These are phyloP conservation scores for Struthidea cinerea DNA, from an alignment of 2,113 vertebrate genomes.

Conservation along the genomic window DNA sequence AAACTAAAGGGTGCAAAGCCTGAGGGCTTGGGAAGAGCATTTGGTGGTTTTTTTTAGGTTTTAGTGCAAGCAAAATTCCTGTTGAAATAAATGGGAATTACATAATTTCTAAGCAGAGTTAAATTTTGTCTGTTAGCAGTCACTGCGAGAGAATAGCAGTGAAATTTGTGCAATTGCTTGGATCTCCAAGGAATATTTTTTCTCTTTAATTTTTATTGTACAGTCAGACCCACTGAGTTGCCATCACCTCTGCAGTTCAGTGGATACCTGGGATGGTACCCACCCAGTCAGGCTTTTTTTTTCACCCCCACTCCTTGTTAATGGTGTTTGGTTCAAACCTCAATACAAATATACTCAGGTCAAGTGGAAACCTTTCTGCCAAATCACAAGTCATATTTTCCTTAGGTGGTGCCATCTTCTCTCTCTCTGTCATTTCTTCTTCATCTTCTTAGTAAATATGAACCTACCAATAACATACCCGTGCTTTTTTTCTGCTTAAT, in stretches of 20 bases:
- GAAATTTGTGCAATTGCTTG: neutral
- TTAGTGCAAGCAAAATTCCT: neutral
- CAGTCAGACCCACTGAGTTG: neutral
- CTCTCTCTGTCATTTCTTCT: neutral
- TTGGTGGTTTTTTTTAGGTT: neutral
- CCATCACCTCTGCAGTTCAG: neutral
- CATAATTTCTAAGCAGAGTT: neutral
- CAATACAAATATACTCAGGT: too few species aligned
- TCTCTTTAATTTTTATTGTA: neutral
- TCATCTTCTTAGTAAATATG: neutral
- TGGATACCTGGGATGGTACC: neutral
- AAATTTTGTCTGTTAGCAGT: neutral
- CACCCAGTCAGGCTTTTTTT: too few species aligned
- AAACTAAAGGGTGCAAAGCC: neutral
- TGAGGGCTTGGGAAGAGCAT: neutral
- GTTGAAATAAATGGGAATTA: neutral
- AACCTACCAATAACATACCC: neutral
- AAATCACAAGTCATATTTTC: neutral
- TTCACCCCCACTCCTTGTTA: neutral
- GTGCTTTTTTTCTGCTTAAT: neutral
- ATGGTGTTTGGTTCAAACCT: neutral
- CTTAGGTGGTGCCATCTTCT: neutral
- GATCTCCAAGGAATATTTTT: neutral
- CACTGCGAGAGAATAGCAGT: neutral
- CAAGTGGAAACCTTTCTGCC: neutral